Conservation (phyloP, 2,113 vertebrate genomes). For the Naja naja region DNA sequence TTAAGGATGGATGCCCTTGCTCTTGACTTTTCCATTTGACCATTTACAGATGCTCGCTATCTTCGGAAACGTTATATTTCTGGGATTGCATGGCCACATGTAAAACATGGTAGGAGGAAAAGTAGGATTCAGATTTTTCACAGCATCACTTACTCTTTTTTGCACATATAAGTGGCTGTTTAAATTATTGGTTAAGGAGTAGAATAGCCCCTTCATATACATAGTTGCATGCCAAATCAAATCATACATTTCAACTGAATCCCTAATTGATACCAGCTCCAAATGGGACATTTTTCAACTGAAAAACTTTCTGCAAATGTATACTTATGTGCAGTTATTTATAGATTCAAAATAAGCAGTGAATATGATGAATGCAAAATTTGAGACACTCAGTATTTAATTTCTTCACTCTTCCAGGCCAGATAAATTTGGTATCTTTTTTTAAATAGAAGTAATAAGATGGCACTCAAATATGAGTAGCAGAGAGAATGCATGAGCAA, state of each 20-base stretch:
- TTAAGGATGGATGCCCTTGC: background rate
- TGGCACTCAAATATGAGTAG: background rate
- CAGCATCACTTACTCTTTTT: background rate
- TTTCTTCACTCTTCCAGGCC: background rate
- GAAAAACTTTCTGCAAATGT: background rate
- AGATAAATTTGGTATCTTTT: background rate
- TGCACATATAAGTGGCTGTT: background rate
- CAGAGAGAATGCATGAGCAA: background rate
- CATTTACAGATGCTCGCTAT: background rate
- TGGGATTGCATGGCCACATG: background rate
- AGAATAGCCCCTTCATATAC: background rate
- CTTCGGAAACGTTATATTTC: background rate
- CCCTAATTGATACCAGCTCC: background rate
- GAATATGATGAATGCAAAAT: background rate
- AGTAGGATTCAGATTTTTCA: background rate
- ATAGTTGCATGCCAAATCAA: background rate
- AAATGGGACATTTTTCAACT: background rate
- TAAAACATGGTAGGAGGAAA: background rate
- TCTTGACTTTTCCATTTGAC: background rate
- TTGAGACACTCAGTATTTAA: background rate
- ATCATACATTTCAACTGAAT: background rate
- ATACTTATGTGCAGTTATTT: background rate
- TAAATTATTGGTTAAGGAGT: background rate
- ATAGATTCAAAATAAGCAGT: background rate
- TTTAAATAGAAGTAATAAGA: background rate